A percentile compares a stretch with the other conserved stretches of the same genome.
Conservation (phyloP, 2,797 vertebrate species). For the Pogoniulus pusillus region DNA sequence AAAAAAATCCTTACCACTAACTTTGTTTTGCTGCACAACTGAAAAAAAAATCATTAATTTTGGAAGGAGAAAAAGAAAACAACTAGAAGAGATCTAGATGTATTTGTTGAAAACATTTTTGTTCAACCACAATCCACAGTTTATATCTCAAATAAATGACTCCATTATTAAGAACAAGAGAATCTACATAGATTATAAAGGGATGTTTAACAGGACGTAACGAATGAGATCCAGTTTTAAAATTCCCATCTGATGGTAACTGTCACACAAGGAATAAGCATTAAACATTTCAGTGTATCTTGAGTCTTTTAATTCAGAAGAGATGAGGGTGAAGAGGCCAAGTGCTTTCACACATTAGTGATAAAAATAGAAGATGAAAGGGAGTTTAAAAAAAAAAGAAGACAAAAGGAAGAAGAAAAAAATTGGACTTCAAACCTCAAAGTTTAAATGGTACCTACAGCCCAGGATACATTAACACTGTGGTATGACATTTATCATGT, state of each 20-base stretch:
- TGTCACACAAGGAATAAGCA: not conserved
- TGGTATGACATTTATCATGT: not conserved
- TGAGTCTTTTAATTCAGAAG: not conserved
- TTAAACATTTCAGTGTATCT: not conserved
- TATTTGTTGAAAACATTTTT: conserved; percentile 24
- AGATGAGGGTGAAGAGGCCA: not conserved
- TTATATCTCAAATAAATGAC: not conserved
- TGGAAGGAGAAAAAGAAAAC: not conserved
- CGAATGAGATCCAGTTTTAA: not conserved
- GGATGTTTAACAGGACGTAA: not conserved
- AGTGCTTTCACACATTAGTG: not conserved
- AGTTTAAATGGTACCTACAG: conserved; percentile 14
- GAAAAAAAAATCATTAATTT: too few relatives aligned
- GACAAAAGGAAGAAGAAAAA: not conserved
- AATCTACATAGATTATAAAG: not conserved
- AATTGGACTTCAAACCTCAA: not conserved
- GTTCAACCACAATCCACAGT: conserved; percentile 1
- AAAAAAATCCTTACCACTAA: not conserved
- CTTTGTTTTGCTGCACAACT: not conserved
- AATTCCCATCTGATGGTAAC: not conserved
- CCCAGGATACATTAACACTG: not conserved
- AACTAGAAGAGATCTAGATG: not conserved
- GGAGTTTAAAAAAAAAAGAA: not conserved
- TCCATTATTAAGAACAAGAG: conserved; percentile 1
- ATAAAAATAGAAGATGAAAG: not conserved